Evolutionary conservation across 1,140 invertebrate species (phyloP).

Genomic region (Apis dorsata): DNA sequence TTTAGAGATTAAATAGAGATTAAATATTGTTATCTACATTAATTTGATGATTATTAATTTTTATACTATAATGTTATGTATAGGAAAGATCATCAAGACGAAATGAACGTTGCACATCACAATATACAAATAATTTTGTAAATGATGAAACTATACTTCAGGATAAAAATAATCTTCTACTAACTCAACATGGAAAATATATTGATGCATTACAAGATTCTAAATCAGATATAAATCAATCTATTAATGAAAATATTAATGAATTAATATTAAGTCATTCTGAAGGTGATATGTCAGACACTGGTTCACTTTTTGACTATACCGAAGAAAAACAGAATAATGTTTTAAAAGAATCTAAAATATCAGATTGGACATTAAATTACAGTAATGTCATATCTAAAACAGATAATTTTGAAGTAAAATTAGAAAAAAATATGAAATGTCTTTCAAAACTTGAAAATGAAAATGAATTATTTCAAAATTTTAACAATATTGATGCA

Average conservation of each 20-base stretch:
- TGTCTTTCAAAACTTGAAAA: neutral
- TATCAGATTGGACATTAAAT: neutral
- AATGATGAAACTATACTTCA: neutral
- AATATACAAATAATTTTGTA: constrained; percentile 5
- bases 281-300: constrained; percentile 59
- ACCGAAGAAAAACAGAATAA: constrained; percentile 48
- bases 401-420: neutral
- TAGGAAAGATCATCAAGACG: constrained; percentile 67
- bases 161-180: neutral
- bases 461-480: neutral
- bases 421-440: constrained; percentile 1
- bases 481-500: neutral
- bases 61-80: constrained; percentile 17
- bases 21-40: neutral
- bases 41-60: neutral
- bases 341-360: neutral
- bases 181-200: neutral
- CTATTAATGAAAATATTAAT: constrained; percentile 54
- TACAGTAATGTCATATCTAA: neutral
- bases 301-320: constrained; percentile 61
- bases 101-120: neutral
- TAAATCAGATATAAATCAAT: constrained; percentile 50
- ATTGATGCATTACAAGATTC: neutral
- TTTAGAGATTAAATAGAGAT: neutral
- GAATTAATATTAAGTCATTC: constrained; percentile 43